Percentiles rank a stretch among this genome's conserved stretches.
Conservation (phyloP, 2,797 vertebrate genomes). For the Falco berigora region DNA sequence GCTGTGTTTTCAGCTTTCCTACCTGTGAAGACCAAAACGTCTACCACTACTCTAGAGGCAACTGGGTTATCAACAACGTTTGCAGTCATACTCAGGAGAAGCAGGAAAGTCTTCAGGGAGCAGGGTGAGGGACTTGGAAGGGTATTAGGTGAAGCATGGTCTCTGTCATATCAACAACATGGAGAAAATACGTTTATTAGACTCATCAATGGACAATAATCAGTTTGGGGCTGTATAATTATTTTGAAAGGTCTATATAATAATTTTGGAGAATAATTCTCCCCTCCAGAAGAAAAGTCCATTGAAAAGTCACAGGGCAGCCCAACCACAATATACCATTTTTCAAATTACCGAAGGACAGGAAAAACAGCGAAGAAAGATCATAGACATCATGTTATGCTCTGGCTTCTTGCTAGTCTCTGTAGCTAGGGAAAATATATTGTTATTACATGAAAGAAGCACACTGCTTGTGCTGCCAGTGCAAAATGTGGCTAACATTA, state of each 20-base stretch:
- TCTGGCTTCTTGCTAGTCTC: not conserved
- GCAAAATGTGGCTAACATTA: not conserved
- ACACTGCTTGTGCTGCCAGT: not conserved
- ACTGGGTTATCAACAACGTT: fast-evolving
- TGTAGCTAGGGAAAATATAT: not conserved
- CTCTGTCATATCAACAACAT: not conserved
- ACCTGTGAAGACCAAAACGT: not conserved
- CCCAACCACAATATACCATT: fast-evolving
- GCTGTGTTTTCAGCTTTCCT: not conserved
- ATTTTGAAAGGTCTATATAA: not conserved
- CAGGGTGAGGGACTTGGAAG: not conserved
- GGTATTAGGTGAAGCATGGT: not conserved
- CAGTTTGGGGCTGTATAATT: not conserved
- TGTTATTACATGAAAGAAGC: not conserved
- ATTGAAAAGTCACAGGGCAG: not conserved
- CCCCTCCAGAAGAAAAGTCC: not conserved
- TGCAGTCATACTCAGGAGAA: not conserved
- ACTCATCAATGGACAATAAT: not conserved
- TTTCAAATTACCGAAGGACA: not conserved
- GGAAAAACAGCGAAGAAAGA: not conserved
- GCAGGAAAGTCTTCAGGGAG: not conserved
- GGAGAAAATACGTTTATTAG: not conserved
- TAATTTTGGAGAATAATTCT: not conserved
- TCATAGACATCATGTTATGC: not conserved
- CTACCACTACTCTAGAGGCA: not conserved